Evolutionary conservation across 2,797 vertebrate genomes (phyloP).

Genomic region (Brachyalestes nurse): DNA sequence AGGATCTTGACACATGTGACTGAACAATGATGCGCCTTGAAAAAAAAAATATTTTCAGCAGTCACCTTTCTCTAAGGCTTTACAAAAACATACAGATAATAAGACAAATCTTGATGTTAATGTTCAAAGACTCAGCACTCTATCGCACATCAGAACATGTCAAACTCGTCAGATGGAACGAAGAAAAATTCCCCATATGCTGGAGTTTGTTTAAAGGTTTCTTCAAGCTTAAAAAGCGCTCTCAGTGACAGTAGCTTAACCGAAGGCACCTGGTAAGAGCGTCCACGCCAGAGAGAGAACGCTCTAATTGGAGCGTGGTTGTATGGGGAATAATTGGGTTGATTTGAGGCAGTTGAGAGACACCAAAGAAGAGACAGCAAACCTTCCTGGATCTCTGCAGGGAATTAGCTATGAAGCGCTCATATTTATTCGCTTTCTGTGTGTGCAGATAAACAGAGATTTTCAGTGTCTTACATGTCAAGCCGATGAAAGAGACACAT

Average conservation of each 20-base stretch:
- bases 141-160: slow-evolving; percentile 45
- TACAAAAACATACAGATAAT: slow-evolving; percentile 33
- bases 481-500: slow-evolving; percentile 83
- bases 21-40: slow-evolving; percentile 3
- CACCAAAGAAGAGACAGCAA: slow-evolving; percentile 83
- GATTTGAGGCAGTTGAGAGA: slow-evolving; percentile 92
- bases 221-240: slow-evolving; percentile 62
- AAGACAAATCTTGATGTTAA: slow-evolving; percentile 19
- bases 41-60: slow-evolving; percentile 1
- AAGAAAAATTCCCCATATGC: slow-evolving; percentile 34
- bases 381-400: slow-evolving; percentile 77
- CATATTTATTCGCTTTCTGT: slow-evolving; percentile 85
- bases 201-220: slow-evolving; percentile 46
- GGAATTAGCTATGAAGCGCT: slow-evolving; percentile 90
- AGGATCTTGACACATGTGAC: not conserved
- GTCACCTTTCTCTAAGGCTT: slow-evolving; percentile 26
- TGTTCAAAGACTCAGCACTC: slow-evolving; percentile 23
- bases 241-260: slow-evolving; percentile 68
- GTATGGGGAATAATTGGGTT: slow-evolving; percentile 89
- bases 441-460: slow-evolving; percentile 87
- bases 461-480: slow-evolving; percentile 83
- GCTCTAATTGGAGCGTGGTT: slow-evolving; percentile 85
- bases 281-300: slow-evolving; percentile 66
- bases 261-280: slow-evolving; percentile 65
- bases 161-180: slow-evolving; percentile 8